A percentile compares a stretch with the other conserved stretches of the same genome.
Conservation (phyloP, 2,797 vertebrate species). For the Sebastes kiyomatsui region DNA sequence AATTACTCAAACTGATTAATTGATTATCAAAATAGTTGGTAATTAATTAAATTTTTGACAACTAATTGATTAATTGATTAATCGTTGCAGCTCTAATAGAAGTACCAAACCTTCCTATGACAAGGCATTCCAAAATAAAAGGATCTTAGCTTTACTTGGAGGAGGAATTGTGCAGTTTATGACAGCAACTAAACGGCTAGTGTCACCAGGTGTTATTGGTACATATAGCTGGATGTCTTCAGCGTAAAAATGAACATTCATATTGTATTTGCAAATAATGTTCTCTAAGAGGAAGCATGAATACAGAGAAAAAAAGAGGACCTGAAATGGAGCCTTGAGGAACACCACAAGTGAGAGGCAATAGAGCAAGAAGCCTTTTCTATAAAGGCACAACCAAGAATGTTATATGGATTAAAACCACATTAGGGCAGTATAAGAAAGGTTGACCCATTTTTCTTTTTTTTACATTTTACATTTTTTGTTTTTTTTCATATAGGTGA, state of each 20-base stretch:
- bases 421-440: neutral
- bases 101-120: too few relatives aligned
- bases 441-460: neutral
- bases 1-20: too few relatives aligned
- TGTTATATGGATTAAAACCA: neutral
- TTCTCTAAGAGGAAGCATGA: neutral
- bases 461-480: neutral
- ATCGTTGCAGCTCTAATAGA: too few relatives aligned
- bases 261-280: neutral
- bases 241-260: neutral
- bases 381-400: neutral
- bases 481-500: neutral
- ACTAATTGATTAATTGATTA: too few relatives aligned
- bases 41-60: too few relatives aligned
- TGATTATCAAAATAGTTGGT: too few relatives aligned
- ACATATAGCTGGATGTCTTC: neutral
- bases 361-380: neutral
- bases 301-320: neutral
- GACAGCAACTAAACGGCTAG: neutral
- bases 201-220: neutral
- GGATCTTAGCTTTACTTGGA: neutral
- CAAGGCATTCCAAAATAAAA: neutral
- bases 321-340: neutral
- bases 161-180: neutral
- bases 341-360: neutral